Percentiles rank a stretch among this genome's conserved stretches.
Evolutionary conservation across 2,888 invertebrate genomes (phyloP).

Genomic region (Sabellastarte sp.): DNA sequence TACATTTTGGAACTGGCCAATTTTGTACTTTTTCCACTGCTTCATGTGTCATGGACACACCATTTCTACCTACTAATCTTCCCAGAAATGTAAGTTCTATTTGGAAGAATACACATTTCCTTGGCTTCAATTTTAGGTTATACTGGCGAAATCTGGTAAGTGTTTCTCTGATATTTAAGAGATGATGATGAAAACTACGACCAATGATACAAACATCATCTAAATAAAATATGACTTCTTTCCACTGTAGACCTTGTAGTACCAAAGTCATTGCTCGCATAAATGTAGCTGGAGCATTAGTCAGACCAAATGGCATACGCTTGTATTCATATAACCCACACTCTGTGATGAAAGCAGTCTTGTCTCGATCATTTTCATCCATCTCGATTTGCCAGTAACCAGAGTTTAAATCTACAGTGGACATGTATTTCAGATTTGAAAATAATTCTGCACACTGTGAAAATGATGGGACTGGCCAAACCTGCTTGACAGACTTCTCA

Average conservation of each 20-base stretch:
- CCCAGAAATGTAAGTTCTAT: constrained; percentile 1
- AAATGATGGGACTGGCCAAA: not conserved
- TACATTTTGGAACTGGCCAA: constrained; percentile 1
- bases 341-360: constrained; percentile 2
- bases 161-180: not conserved
- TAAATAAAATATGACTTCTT: not conserved
- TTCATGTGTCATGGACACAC: not conserved
- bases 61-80: not conserved
- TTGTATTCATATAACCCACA: not conserved
- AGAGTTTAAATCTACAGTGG: not conserved
- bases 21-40: not conserved
- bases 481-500: not conserved
- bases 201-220: constrained; percentile 1
- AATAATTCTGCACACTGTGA: not conserved
- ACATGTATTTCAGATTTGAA: not conserved
- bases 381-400: constrained; percentile 3
- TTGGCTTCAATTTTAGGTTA: constrained; percentile 6
- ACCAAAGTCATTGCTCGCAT: not conserved
- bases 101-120: constrained; percentile 2
- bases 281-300: not conserved
- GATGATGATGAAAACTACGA: not conserved
- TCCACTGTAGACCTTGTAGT: not conserved
- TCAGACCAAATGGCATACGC: not conserved
- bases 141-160: constrained; percentile 1
- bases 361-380: not conserved